Evolutionary conservation across 2,113 vertebrate species (phyloP).

Genomic region (Nesogale talazaci): DNA sequence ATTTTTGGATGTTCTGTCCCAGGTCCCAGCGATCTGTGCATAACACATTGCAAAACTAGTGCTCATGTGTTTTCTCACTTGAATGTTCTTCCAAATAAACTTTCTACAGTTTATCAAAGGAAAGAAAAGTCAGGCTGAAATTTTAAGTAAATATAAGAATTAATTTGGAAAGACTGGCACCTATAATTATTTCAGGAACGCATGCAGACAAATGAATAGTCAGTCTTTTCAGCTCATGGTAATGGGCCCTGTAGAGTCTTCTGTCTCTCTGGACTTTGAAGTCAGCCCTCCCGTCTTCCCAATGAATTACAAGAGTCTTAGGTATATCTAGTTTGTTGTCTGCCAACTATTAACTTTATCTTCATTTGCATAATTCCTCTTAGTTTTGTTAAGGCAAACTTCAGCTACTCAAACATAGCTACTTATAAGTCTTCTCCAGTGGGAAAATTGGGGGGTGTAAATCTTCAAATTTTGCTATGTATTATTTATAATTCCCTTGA

Average conservation of each 20-base stretch:
- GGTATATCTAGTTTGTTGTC: background rate
- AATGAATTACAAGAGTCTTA: background rate
- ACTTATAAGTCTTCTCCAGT: background rate
- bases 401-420: background rate
- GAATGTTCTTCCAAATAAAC: slow-evolving; percentile 27
- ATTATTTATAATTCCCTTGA: background rate
- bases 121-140: background rate
- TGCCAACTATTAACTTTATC: background rate
- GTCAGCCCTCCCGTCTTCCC: background rate
- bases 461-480: background rate
- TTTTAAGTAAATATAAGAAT: background rate
- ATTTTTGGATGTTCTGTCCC: slow-evolving; percentile 7
- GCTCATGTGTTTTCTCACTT: background rate
- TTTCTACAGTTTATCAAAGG: background rate
- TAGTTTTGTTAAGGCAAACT: background rate
- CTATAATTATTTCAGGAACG: background rate
- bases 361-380: background rate
- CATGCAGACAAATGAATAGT: background rate
- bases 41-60: background rate
- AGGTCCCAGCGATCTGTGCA: background rate
- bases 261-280: background rate
- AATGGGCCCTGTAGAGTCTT: background rate
- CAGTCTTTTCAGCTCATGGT: background rate
- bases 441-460: background rate
- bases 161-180: background rate